phyloP scores from a whole-genome alignment of 2,888 invertebrate species.

The Melanotus villosus region DNA sequence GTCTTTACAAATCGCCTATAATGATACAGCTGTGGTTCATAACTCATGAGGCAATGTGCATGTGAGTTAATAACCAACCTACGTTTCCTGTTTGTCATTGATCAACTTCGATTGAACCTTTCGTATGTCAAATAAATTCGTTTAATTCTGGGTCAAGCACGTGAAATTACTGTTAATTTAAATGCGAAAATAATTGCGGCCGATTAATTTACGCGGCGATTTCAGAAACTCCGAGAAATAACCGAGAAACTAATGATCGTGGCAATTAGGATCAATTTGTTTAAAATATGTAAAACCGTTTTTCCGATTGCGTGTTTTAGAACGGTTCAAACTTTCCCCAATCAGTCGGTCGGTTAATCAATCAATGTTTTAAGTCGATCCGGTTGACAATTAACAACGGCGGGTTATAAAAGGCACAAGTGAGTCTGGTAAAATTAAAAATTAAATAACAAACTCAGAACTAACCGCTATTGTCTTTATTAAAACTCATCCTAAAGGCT shows the following conservation, averaged over 20 bases:
- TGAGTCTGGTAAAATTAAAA: slow-evolving; percentile 10
- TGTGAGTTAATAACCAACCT: slow-evolving; percentile 46
- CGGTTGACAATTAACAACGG: not conserved
- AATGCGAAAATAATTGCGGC: slow-evolving; percentile 3
- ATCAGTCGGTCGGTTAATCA: slow-evolving; percentile 11
- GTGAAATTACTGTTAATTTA: slow-evolving; percentile 7
- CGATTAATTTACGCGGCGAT: not conserved
- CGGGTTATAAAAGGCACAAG: not conserved
- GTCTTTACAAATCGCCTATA: slow-evolving; percentile 64
- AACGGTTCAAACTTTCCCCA: slow-evolving; percentile 19
- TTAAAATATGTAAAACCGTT: no score
- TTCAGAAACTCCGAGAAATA: slow-evolving; percentile 11
- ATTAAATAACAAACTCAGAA: slow-evolving; percentile 9
- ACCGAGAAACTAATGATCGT: slow-evolving; percentile 16
- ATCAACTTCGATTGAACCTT: slow-evolving; percentile 24
- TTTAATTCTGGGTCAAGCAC: slow-evolving; percentile 19
- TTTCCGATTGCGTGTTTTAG: no score
- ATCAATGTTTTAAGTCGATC: not conserved
- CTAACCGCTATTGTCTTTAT: slow-evolving; percentile 28
- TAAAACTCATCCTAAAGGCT: slow-evolving; percentile 39
- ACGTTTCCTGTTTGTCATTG: slow-evolving; percentile 47
- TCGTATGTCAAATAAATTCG: slow-evolving; percentile 10
- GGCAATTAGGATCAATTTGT: no score
- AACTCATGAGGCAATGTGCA: slow-evolving; percentile 54
- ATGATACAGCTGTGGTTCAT: slow-evolving; percentile 62